These are phyloP conservation scores for Allygus modestus DNA, from an alignment of 2,888 invertebrate species.

Conservation along the genomic window DNA sequence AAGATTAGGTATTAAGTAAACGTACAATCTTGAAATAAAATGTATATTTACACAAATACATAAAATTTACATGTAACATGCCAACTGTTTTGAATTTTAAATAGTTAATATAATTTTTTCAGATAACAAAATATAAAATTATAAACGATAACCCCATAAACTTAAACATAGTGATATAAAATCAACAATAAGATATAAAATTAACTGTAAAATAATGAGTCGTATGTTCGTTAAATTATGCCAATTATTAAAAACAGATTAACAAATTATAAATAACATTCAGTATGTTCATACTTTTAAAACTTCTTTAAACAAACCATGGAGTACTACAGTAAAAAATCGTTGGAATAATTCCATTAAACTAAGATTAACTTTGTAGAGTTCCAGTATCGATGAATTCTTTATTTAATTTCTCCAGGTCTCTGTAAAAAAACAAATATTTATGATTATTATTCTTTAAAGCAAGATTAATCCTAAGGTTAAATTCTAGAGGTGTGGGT, in stretches of 20 bases:
- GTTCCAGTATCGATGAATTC: slow-evolving; percentile 46
- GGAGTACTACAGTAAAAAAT: not conserved
- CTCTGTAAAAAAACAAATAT: slow-evolving; percentile 58
- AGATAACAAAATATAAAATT: slow-evolving; percentile 17
- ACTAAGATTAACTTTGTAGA: slow-evolving; percentile 39
- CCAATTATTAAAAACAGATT: not conserved
- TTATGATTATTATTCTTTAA: not conserved
- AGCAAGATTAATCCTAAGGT: too few relatives aligned
- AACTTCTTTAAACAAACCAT: not conserved
- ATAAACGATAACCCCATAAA: slow-evolving; percentile 6
- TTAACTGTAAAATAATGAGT: not conserved
- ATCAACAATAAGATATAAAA: slow-evolving; percentile 3
- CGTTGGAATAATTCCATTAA: not conserved
- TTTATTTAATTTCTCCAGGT: slow-evolving; percentile 64
- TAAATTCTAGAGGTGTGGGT: too few relatives aligned
- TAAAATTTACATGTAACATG: slow-evolving; percentile 9
- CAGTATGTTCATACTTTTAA: not conserved
- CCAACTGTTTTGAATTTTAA: not conserved
- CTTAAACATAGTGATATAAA: not conserved
- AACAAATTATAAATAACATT: not conserved
- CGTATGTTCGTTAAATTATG: not conserved
- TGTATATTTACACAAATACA: slow-evolving; percentile 17
- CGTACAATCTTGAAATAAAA: not conserved
- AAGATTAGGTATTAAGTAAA: too few relatives aligned
- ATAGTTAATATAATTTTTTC: not conserved